These are phyloP conservation scores for Malthinus seriepunctatus DNA, from an alignment of 2,888 invertebrate genomes.

Conservation along the genomic window DNA sequence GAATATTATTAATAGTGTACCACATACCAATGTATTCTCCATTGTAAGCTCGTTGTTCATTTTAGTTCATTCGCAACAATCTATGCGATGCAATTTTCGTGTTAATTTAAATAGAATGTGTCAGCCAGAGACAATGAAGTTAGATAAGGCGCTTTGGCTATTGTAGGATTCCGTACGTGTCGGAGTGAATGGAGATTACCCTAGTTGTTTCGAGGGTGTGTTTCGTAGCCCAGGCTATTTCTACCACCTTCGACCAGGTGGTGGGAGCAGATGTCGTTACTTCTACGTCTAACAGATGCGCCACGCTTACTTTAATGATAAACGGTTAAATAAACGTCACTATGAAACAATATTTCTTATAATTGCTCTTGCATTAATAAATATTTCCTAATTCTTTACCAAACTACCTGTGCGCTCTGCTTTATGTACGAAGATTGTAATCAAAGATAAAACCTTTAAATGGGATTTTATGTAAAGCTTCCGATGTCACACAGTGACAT, in stretches of 20 bases:
- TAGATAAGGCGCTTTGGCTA: conserved; percentile 19
- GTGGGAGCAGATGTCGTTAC: conserved; percentile 29
- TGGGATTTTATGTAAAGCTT: too few relatives aligned
- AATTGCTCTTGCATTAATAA: neutral
- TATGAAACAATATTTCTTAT: conserved; percentile 15
- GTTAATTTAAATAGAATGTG: conserved; percentile 31
- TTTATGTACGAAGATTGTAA: too few relatives aligned
- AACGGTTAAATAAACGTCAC: conserved; percentile 25
- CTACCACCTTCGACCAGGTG: conserved; percentile 23
- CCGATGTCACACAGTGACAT: too few relatives aligned
- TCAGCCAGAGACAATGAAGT: conserved; percentile 23
- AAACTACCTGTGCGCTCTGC: too few relatives aligned
- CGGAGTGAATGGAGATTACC: conserved; percentile 10
- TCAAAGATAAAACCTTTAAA: too few relatives aligned
- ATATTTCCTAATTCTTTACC: neutral
- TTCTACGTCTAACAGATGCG: conserved; percentile 24
- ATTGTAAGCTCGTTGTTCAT: conserved; percentile 21
- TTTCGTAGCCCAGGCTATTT: conserved; percentile 8
- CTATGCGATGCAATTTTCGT: conserved; percentile 26
- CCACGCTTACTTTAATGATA: conserved; percentile 15
- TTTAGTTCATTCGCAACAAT: conserved; percentile 18
- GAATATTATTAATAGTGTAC: conserved; percentile 20
- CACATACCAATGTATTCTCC: conserved; percentile 17
- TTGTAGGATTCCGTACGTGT: conserved; percentile 11
- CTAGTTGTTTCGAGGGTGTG: conserved; percentile 13